Base-by-base conservation (phyloP, 2,797 vertebrate species). In the Phataginus tricuspis region DNA sequence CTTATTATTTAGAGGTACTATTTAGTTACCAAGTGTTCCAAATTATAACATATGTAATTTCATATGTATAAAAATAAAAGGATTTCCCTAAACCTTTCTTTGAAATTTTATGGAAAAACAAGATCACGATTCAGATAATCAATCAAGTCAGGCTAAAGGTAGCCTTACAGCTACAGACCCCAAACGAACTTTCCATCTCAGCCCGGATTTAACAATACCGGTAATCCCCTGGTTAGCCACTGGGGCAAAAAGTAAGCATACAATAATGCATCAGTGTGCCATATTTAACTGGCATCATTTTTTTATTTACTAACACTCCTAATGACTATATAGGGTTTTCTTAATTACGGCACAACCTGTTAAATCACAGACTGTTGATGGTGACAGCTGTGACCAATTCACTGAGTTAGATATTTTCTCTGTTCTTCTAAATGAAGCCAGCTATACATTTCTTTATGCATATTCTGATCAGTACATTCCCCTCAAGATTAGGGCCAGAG, bases 31-130 rank as follows among this genome's bases (percentile, higher is more conserved):
- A 59, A 16, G 25, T 12, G 27, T 75, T 90, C 59, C 91, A 89
- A 49, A 57, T 69, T 69, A 34, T 25, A 85, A 59, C 29, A 31
- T 57, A 64, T 9, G 3, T 45, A 55, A 68, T 64, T 75, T 84
- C 68, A 89, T 39, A 39, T 61, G 16, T 80, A 27, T 64, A 59
- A 84, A 93, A 91, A n/a, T 78, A 95, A 83, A 14, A 92, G 49
- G 11, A 90, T 68, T 39, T 29, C 86, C 51, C 71, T 93, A 34
- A 86, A 55, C 53, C 21, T 95, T 45, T 12, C 45, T 45, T 45
- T 45, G 45, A 45, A 45, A 45, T 45, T 94, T 21, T 74, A 68
- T 61, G 42, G 55, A 87, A 95, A 86, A 86, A n/a, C n/a, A 91
- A 77, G 18, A 45, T 93, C 31, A 85, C 5, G 11, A 79, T 71